Base-by-base conservation (phyloP, 2,797 vertebrate genomes). In the Thaleichthys pacificus region DNA sequence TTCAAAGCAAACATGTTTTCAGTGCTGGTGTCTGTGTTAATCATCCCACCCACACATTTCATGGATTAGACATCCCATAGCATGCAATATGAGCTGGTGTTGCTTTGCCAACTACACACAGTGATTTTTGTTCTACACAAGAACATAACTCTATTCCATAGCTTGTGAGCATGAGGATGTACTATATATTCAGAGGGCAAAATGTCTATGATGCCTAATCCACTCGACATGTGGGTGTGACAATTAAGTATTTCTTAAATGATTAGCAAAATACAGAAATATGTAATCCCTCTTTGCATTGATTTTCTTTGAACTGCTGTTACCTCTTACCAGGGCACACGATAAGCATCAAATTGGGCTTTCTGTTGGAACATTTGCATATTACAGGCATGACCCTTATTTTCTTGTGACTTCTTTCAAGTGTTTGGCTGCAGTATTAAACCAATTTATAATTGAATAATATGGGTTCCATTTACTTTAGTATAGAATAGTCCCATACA, bases 241-340 rank as follows among this genome's bases (percentile, higher is more conserved):
- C 93, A 93, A 94, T 93, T 92, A 93, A 93, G 88, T 85, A 88
- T 89, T 90, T 91, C 87, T 86, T 88, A 90, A 91, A 93, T 93
- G 89, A 93, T 93, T 91, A 91, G 89, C 83, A 90, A 92, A 93
- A 94, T 93, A 91, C 90, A 84, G 87, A 89, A 93, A 93, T 93
- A 91, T 91, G 90, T 91, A 92, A 91, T 91, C 88, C 90, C 57
- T 77, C 82, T 90, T 92, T 90, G 86, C 89, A 89, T 86, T 88
- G 84, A 90, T 90, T 86, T 91, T 90, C 86, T 86, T 88, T 87
- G 88, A 86, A 87, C 87, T 88, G 86, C 82, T 87, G 86, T 88
- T 82, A 86, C 88, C 80, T 85, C 70, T 70, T 32, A 87, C 54
- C 82, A 80, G 89, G 89, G 89, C 87, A 89, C 82, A 87, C 81